Percentiles rank a stretch among this genome's conserved stretches.
Evolutionary conservation across 2,113 vertebrate species (phyloP).

Genomic region (Heloderma charlesbogerti): DNA sequence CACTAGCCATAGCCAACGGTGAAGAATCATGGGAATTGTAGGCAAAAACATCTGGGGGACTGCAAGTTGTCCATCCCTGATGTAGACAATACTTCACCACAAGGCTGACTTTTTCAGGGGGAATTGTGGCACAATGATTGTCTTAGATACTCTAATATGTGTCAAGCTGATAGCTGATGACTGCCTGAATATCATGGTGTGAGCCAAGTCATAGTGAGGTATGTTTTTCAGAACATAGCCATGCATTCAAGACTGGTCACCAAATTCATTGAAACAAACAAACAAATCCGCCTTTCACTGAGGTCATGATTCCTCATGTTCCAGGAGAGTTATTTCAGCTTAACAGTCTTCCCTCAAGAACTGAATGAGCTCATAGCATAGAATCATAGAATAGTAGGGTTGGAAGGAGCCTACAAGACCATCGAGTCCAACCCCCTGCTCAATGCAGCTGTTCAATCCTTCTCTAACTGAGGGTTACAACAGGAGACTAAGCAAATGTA

Average conservation of each 20-base stretch:
- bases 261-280: not conserved
- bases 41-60: not conserved
- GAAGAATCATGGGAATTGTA: not conserved
- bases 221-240: not conserved
- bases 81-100: not conserved
- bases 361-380: too few species aligned
- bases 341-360: not conserved
- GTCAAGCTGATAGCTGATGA: not conserved
- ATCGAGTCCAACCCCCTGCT: too few species aligned
- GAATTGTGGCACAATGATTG: not conserved
- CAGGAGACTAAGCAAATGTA: slow-evolving; percentile 32
- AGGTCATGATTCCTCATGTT: not conserved
- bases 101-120: not conserved
- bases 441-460: not conserved
- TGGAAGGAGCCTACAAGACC: too few species aligned
- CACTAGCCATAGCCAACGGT: not conserved
- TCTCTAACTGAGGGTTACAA: slow-evolving; percentile 30
- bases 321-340: not conserved
- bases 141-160: not conserved
- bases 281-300: not conserved
- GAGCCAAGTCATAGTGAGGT: not conserved
- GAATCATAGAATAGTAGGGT: too few species aligned
- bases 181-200: not conserved
- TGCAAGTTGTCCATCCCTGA: not conserved
- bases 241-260: not conserved